Conservation (phyloP, 2,797 vertebrate genomes). For the Sphenopsis melanotis region DNA sequence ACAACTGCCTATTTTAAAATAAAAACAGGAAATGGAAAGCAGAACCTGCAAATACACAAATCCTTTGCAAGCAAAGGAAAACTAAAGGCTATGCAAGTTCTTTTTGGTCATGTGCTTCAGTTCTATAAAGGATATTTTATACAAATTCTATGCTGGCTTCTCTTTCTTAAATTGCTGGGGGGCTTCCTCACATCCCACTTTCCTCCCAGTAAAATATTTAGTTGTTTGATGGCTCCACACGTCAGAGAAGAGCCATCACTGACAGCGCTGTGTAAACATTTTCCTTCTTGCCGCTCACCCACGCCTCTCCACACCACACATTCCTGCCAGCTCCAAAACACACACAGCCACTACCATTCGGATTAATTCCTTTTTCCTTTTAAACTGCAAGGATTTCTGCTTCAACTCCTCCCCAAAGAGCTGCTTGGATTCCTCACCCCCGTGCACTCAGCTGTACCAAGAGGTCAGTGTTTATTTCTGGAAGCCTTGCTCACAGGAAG, state of each 20-base stretch:
- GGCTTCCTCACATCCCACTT: background rate
- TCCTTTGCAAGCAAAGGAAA: background rate
- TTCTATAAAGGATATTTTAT: background rate
- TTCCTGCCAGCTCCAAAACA: background rate
- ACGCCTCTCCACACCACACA: background rate
- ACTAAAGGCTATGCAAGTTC: background rate
- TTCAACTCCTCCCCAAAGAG: background rate
- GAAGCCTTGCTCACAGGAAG: constrained; percentile 71
- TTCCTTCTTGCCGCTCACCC: background rate
- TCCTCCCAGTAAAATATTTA: background rate
- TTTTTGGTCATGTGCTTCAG: fast-evolving
- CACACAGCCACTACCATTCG: fast-evolving
- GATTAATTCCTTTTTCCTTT: background rate
- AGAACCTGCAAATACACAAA: background rate
- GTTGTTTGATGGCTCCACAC: background rate
- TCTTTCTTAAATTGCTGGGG: background rate
- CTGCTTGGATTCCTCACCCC: background rate
- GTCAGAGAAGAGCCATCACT: background rate
- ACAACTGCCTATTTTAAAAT: background rate
- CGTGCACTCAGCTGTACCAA: background rate
- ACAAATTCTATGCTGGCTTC: background rate
- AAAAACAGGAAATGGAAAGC: constrained; percentile 56
- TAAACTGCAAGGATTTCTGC: background rate
- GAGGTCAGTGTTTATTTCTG: constrained; percentile 64
- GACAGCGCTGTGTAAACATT: background rate